phyloP scores from a whole-genome alignment of 2,113 vertebrate species.

The Mesembrinibis cayennensis region DNA sequence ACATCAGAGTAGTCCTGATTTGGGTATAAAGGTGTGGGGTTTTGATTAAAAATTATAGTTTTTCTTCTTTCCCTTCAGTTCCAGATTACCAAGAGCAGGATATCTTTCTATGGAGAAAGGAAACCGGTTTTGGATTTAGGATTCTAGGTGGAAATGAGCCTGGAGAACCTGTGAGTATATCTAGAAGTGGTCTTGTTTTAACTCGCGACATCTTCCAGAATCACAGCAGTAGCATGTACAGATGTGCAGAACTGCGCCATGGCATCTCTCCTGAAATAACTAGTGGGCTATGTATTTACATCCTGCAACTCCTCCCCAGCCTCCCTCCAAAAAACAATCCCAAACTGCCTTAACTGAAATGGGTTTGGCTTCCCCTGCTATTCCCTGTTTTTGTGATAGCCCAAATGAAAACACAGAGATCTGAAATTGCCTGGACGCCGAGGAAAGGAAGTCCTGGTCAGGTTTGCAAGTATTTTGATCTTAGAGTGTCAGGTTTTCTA shows the following conservation, averaged over 20 bases:
- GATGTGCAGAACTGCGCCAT: not conserved
- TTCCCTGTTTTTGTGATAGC: not conserved
- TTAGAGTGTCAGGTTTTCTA: not conserved
- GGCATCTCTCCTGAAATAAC: not conserved
- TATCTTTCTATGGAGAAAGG: slow-evolving; percentile 99
- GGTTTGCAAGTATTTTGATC: not conserved
- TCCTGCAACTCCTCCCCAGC: not conserved
- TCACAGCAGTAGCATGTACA: not conserved
- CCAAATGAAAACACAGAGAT: not conserved
- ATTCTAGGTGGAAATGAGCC: slow-evolving; percentile 99
- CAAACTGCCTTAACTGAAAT: not conserved
- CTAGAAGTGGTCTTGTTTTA: not conserved
- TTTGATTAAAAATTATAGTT: not conserved
- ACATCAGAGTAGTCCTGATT: not conserved
- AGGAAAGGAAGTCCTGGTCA: not conserved
- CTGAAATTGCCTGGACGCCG: not conserved
- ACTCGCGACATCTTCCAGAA: not conserved
- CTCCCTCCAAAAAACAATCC: not conserved
- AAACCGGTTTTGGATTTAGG: slow-evolving; percentile 98
- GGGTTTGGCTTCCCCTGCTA: not conserved
- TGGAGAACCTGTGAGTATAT: slow-evolving; percentile 93
- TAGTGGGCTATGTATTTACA: not conserved
- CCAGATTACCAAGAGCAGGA: slow-evolving; percentile 99
- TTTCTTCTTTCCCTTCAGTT: slow-evolving; percentile 78
- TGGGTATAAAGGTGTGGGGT: not conserved